Evolutionary conservation across 2,797 vertebrate species (phyloP).

Genomic region (Dromococcyx pavoninus): DNA sequence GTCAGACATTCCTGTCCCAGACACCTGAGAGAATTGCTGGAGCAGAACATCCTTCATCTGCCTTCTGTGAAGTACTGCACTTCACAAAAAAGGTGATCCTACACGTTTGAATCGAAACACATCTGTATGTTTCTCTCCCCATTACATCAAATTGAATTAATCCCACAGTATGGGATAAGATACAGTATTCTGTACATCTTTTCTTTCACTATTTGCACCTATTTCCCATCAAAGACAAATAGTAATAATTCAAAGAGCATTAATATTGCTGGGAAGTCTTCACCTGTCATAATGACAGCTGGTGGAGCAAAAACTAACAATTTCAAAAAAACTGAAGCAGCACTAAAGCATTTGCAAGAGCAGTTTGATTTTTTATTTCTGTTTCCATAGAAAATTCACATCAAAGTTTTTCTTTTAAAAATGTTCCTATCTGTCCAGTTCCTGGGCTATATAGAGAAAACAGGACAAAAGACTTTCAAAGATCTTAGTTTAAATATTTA

Average conservation of each 20-base stretch:
- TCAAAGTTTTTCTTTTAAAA: background rate
- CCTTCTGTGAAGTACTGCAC: background rate
- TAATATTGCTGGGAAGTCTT: background rate
- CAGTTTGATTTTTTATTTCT: background rate
- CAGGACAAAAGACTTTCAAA: background rate
- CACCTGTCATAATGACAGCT: background rate
- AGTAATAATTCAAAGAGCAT: background rate
- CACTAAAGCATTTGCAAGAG: background rate
- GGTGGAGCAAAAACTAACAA: background rate
- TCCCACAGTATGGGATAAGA: fast-evolving
- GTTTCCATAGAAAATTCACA: background rate
- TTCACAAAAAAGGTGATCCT: background rate
- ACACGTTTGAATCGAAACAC: background rate
- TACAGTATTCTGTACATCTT: background rate
- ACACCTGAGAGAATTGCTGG: background rate
- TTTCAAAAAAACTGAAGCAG: background rate
- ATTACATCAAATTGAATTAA: background rate
- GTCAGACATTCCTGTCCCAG: background rate
- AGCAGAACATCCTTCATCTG: background rate
- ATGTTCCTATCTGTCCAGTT: background rate
- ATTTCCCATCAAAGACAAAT: background rate
- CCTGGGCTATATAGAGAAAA: background rate
- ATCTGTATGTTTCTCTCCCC: background rate
- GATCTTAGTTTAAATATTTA: background rate
- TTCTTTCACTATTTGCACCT: background rate